Percentiles rank a stretch among this genome's conserved stretches.
These are phyloP conservation scores for Pseudococcus longispinus DNA, from an alignment of 2,888 invertebrate genomes.

Conservation along the genomic window DNA sequence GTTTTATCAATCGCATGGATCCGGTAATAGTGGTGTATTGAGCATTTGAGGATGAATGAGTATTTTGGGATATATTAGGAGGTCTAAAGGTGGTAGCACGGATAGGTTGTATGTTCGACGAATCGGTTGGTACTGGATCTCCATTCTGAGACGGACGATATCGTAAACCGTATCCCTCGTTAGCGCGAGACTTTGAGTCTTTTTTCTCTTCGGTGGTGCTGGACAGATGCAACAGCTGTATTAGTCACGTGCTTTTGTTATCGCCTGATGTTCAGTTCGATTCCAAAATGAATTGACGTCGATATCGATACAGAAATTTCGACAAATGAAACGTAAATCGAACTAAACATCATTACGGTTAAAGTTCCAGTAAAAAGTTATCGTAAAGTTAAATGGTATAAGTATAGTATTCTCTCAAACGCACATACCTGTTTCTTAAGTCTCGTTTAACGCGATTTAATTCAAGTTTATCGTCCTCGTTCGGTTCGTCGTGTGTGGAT, in stretches of 20 bases:
- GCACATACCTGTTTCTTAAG: constrained; percentile 52
- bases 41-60: not conserved
- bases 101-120: not conserved
- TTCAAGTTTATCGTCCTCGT: constrained; percentile 29
- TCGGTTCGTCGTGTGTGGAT: constrained; percentile 1
- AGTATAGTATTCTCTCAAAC: not conserved
- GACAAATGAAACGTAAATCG: not conserved
- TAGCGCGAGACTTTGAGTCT: not conserved
- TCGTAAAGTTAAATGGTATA: not conserved
- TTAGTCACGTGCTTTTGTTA: not conserved
- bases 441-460: constrained; percentile 49
- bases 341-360: not conserved
- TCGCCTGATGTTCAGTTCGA: not conserved
- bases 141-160: constrained; percentile 42
- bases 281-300: not conserved
- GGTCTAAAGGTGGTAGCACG: not conserved
- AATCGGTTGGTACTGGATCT: not conserved
- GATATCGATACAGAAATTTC: not conserved
- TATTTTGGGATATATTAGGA: not conserved
- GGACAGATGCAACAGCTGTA: not conserved
- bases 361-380: not conserved
- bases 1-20: not conserved
- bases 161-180: constrained; percentile 49
- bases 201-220: not conserved
- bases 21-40: not conserved